Evolutionary conservation across 2,113 vertebrate species (phyloP), one percentile per base, ranked within the genome.

Genomic region (Ursus arctos): DNA sequence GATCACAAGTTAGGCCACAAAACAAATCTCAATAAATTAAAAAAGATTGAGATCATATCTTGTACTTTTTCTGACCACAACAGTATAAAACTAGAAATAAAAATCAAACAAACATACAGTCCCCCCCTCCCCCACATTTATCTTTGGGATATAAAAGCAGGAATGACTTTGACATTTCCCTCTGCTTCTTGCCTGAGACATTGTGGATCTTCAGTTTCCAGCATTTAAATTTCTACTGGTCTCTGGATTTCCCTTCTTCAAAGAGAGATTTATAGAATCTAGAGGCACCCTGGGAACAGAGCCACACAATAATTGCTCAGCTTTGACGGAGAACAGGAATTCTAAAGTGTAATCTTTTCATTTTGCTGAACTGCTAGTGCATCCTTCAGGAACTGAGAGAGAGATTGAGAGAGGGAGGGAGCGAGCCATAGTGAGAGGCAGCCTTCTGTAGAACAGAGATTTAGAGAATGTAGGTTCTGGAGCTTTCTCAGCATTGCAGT

Each of bases 251-350:
- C 59, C 85, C 10, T 61, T 65, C 61, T 63, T 84, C 61, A 87
- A 65, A 84, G n/a, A 55, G 83, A 95, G 43, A n/a, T n/a, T 96
- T 96, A 71, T 90, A 13, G 57, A 80, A 40, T 55, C n/a, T 72
- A 69, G 40, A 86, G 65, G 72, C 36, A 96, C 36, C 49, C 82
- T 88, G 65, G 69, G 76, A 83, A 85, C 9, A 80, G 47, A 90
- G 16, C 22, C 13, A 26, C 24, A 33, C 6, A 31, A 4, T 55
- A 43, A 89, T 57, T 59, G 8, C 65, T 77, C 80, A 49, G 65
- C 51, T 96, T 94, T 96, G 94, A 92, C 88, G 28, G 74, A 94
- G 53, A 94, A 94, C 76, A 96, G 81, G 79, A 71, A 92, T 80
- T 88, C 28, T 91, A 67, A 91, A 92, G 77, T 21, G 55, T 82